Conservation (phyloP, 2,113 vertebrate species). For the Brienomyrus brachyistius region DNA sequence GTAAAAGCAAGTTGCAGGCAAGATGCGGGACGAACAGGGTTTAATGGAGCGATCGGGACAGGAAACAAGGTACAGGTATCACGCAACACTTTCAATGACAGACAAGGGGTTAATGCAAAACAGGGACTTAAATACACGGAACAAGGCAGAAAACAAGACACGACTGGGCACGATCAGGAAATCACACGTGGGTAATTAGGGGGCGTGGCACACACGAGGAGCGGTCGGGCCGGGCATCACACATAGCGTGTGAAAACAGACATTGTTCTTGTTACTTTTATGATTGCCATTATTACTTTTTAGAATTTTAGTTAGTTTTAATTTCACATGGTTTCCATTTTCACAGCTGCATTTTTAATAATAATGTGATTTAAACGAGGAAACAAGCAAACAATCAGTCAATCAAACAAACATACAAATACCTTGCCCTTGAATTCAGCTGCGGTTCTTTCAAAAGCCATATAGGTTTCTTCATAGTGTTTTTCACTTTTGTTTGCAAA, state of each 20-base stretch:
- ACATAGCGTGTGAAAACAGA: not conserved
- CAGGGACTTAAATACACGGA: no score
- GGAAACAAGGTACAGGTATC: no score
- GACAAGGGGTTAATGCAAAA: no score
- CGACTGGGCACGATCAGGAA: no score
- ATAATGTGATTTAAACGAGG: not conserved
- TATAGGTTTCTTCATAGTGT: conserved; percentile 51
- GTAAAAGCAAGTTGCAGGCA: no score
- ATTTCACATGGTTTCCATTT: conserved; percentile 3
- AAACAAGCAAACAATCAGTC: not conserved
- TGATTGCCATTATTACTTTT: not conserved
- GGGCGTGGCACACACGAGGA: no score
- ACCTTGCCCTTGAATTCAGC: conserved; percentile 77
- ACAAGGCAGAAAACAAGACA: no score
- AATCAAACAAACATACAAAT: not conserved
- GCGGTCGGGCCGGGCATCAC: no score
- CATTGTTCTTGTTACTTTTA: not conserved
- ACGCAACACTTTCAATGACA: no score
- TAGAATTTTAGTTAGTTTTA: not conserved
- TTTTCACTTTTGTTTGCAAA: conserved; percentile 66
- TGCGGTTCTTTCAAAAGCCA: conserved; percentile 59
- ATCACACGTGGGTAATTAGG: no score
- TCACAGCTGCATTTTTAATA: not conserved
- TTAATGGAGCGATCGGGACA: no score
- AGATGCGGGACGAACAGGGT: no score